Percentiles rank a stretch among this genome's conserved stretches.
Evolutionary conservation across 2,888 invertebrate species (phyloP).

Genomic region (Cephus rjabovi): DNA sequence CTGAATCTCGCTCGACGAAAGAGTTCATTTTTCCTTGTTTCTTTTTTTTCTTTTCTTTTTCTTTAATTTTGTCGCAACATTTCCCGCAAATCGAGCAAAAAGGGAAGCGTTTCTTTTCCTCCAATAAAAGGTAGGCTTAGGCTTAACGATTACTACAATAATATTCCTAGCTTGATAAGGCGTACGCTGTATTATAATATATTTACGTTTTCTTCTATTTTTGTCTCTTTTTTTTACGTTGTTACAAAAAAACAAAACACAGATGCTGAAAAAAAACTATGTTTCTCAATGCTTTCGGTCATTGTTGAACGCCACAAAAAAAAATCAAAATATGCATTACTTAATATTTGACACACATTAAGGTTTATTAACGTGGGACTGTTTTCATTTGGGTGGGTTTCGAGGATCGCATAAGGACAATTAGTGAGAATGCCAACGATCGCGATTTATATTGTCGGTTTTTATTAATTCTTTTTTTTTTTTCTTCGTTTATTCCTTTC

Average conservation of each 20-base stretch:
- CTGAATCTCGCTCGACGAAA: not conserved
- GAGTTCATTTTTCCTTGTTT: conserved; percentile 22
- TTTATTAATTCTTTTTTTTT: conserved; percentile 19
- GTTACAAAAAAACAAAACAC: conserved; percentile 34
- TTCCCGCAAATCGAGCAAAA: conserved; percentile 16
- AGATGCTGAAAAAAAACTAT: conserved; percentile 28
- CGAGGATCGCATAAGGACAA: not conserved
- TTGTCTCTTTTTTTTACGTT: conserved; percentile 27
- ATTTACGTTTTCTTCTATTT: conserved; percentile 33
- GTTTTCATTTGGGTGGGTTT: not conserved
- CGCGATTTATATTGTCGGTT: conserved; percentile 17
- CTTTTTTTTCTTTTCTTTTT: conserved; percentile 17
- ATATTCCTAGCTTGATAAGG: conserved; percentile 51
- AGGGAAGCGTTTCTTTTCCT: conserved; percentile 13
- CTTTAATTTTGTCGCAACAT: conserved; percentile 10
- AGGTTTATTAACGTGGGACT: conserved; percentile 13
- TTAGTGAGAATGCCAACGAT: not conserved
- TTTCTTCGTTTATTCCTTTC: conserved; percentile 9
- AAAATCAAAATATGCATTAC: conserved; percentile 32
- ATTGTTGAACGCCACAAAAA: conserved; percentile 30
- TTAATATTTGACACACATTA: conserved; percentile 54
- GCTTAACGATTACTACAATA: conserved; percentile 40
- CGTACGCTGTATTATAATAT: conserved; percentile 52
- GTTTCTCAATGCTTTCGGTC: conserved; percentile 34
- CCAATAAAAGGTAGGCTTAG: conserved; percentile 36